These are phyloP conservation scores for Coturnix japonica DNA, from an alignment of 2,113 vertebrate species.

Conservation along the genomic window DNA sequence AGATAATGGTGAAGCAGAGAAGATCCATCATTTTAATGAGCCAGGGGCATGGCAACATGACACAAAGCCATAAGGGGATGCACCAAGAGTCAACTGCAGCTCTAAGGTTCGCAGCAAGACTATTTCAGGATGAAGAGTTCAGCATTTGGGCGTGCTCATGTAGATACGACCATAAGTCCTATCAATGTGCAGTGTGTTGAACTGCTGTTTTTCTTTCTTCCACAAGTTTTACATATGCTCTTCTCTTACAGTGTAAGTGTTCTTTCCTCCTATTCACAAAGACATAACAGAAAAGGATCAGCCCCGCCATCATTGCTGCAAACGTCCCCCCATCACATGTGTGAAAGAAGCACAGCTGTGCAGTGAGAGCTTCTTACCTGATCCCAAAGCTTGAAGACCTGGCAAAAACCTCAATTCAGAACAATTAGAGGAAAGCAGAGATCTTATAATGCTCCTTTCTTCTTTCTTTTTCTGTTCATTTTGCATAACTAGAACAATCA, in stretches of 20 bases:
- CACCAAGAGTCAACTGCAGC: neutral
- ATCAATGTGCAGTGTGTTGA: neutral
- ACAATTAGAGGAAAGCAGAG: conserved; percentile 14
- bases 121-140: neutral
- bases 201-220: fast-evolving
- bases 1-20: neutral
- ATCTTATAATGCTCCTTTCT: neutral
- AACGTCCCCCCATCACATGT: neutral
- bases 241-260: neutral
- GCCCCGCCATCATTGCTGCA: neutral
- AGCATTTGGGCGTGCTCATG: neutral
- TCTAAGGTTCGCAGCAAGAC: neutral
- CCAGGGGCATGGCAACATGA: neutral
- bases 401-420: neutral
- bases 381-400: neutral
- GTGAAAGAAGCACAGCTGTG: neutral
- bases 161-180: fast-evolving
- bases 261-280: neutral
- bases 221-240: neutral
- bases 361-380: neutral
- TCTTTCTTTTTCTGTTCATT: neutral
- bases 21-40: neutral
- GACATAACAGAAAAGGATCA: neutral
- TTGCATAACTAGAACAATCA: conserved; percentile 42
- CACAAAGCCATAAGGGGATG: neutral